Evolutionary conservation across 2,888 invertebrate species (phyloP).

Genomic region (Ormyrus nitidulus): DNA sequence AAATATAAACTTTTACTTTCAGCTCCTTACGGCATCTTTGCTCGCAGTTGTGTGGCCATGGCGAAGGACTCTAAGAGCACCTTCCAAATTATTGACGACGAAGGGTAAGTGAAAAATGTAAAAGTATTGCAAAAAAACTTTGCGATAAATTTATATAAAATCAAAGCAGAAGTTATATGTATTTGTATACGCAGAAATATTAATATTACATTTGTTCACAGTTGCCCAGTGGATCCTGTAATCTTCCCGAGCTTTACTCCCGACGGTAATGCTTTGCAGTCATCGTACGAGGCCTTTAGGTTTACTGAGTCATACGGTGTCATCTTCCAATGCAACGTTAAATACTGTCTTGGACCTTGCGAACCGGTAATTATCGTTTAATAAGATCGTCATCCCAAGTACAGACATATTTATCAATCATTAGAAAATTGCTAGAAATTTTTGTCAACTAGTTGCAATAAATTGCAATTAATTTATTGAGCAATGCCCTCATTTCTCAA

Average conservation of each 20-base stretch:
- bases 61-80: slow-evolving; percentile 97
- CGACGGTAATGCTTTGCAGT: slow-evolving; percentile 89
- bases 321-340: slow-evolving; percentile 97
- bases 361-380: slow-evolving; percentile 83
- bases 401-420: slow-evolving; percentile 8
- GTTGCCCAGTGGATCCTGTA: slow-evolving; percentile 93
- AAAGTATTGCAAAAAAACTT: not conserved
- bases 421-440: slow-evolving; percentile 54
- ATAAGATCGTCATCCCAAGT: slow-evolving; percentile 6
- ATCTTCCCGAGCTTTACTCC: slow-evolving; percentile 96
- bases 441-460: slow-evolving; percentile 49
- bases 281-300: slow-evolving; percentile 95
- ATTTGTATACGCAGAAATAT: not conserved
- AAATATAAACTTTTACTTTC: slow-evolving; percentile 62
- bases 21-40: slow-evolving; percentile 97
- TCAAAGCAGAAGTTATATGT: too few species aligned
- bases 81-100: slow-evolving; percentile 96
- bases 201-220: slow-evolving; percentile 66
- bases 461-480: slow-evolving; percentile 2
- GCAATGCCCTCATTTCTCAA: not conserved
- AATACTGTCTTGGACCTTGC: slow-evolving; percentile 95
- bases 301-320: slow-evolving; percentile 97
- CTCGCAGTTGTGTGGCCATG: slow-evolving; percentile 97
- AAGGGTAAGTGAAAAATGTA: slow-evolving; percentile 80
- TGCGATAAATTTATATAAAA: not conserved